phyloP scores from a whole-genome alignment of 2,888 invertebrate species.

The Leptinotarsa tumamoca region DNA sequence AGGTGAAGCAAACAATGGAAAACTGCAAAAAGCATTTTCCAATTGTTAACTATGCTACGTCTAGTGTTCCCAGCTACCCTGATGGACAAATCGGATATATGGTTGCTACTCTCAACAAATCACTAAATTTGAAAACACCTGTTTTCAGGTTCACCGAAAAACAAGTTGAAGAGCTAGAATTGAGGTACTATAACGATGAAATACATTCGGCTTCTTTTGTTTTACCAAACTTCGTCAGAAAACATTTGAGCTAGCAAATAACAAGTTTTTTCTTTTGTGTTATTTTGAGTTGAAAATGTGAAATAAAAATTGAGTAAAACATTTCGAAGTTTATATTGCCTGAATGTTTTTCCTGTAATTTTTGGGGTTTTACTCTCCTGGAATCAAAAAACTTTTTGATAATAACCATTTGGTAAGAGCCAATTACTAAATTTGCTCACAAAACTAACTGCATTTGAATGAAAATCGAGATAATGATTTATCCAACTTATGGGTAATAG shows the following conservation, averaged over 20 bases:
- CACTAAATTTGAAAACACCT: constrained; percentile 77
- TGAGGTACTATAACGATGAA: constrained; percentile 88
- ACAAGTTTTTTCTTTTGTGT: neutral
- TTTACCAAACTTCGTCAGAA: constrained; percentile 81
- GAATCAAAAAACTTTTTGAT: too few relatives aligned
- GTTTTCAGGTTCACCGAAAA: constrained; percentile 72
- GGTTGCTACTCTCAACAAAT: constrained; percentile 82
- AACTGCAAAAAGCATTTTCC: constrained; percentile 84
- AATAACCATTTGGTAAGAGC: too few relatives aligned
- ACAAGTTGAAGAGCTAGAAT: constrained; percentile 77
- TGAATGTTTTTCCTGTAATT: too few relatives aligned
- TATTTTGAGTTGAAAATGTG: too few relatives aligned
- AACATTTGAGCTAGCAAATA: constrained; percentile 34
- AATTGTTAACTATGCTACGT: constrained; percentile 81
- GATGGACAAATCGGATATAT: constrained; percentile 97
- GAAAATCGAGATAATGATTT: too few relatives aligned
- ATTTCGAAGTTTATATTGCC: too few relatives aligned
- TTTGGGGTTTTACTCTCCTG: too few relatives aligned
- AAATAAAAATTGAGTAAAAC: too few relatives aligned
- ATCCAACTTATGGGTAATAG: too few relatives aligned
- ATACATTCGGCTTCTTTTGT: constrained; percentile 89
- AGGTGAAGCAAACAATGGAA: constrained; percentile 80
- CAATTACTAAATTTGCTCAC: too few relatives aligned
- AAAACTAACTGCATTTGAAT: too few relatives aligned
- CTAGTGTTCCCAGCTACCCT: constrained; percentile 95